Conservation (phyloP, 2,113 vertebrate species). For the Rhynchopsitta pachyrhyncha region DNA sequence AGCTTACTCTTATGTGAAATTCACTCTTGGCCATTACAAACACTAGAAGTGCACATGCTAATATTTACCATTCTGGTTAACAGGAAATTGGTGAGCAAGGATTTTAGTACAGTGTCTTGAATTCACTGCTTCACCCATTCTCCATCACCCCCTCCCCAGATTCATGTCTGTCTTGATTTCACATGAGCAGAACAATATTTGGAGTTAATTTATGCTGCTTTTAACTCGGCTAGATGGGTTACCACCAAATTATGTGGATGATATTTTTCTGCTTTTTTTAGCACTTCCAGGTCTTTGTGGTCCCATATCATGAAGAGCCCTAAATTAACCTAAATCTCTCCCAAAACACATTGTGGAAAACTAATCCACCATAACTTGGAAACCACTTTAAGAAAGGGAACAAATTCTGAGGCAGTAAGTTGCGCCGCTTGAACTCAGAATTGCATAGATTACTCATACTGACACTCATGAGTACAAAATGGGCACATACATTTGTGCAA, state of each 20-base stretch:
- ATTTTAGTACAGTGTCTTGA: background rate
- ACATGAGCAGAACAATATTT: background rate
- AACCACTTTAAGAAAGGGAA: background rate
- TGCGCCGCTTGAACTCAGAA: background rate
- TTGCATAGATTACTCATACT: constrained; percentile 16
- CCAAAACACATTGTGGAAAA: background rate
- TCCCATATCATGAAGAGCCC: background rate
- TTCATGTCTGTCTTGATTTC: background rate
- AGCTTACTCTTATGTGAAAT: background rate
- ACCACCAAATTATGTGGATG: background rate
- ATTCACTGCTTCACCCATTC: background rate
- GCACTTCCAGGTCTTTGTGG: background rate
- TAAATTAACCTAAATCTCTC: background rate
- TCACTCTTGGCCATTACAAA: background rate
- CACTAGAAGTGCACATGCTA: background rate
- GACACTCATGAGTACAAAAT: constrained; percentile 23
- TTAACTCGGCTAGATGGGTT: background rate
- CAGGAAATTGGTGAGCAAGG: background rate
- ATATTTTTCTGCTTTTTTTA: background rate
- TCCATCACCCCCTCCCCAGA: background rate
- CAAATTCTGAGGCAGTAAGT: background rate
- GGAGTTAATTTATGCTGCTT: background rate
- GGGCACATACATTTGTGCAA: constrained; percentile 7
- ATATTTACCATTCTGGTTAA: background rate
- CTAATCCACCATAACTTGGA: background rate